These are phyloP conservation scores for Rhinella marina DNA, from an alignment of 2,797 vertebrate species.

Conservation along the genomic window DNA sequence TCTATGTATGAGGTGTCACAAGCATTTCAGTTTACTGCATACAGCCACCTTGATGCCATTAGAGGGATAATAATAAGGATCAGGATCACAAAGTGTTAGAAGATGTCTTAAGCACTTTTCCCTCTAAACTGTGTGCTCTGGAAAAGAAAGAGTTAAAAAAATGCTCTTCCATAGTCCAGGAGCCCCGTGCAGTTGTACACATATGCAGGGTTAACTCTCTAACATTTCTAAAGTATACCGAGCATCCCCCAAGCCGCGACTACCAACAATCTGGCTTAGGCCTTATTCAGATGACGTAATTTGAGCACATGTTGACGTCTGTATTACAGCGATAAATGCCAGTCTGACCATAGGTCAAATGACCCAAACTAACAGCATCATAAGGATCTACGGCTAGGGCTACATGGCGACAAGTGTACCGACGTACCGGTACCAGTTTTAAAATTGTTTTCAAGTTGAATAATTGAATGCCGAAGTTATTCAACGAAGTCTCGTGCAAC, in stretches of 20 bases:
- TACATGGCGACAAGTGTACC: too few species aligned
- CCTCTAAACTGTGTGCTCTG: neutral
- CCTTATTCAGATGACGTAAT: too few species aligned
- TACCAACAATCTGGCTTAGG: too few species aligned
- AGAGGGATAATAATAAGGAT: neutral
- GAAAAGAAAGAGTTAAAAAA: neutral
- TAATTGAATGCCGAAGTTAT: too few species aligned
- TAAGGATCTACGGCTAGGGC: too few species aligned
- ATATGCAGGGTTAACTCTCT: neutral
- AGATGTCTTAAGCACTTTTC: neutral
- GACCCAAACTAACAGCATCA: too few species aligned
- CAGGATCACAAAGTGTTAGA: neutral
- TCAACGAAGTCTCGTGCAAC: too few species aligned
- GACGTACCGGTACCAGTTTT: too few species aligned
- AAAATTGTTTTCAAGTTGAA: too few species aligned
- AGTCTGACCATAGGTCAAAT: too few species aligned
- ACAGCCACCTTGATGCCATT: constrained; percentile 4
- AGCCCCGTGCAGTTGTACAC: neutral
- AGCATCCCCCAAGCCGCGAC: neutral
- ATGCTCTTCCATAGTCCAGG: neutral
- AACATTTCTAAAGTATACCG: neutral
- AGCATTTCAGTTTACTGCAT: neutral
- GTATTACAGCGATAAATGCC: too few species aligned
- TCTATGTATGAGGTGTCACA: neutral
- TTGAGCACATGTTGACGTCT: too few species aligned